Evolutionary conservation across 2,888 invertebrate species (phyloP), one percentile per base, ranked within the genome.

Genomic region (Mimumesa dahlbomi): DNA sequence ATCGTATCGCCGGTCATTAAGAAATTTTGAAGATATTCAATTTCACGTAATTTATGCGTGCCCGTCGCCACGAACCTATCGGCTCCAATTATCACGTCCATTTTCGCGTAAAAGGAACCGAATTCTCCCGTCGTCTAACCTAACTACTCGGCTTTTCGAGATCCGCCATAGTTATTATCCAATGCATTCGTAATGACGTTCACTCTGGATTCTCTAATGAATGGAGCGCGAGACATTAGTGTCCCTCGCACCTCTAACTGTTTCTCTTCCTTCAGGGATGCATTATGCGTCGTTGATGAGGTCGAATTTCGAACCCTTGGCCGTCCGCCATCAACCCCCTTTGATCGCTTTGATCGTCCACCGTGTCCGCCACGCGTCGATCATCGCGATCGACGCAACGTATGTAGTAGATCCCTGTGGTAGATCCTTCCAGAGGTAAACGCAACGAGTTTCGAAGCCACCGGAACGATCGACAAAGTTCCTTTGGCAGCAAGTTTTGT

Each of bases 151-250:
- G n/a, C 52, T 40, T 29, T 42, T 13, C 49, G 38, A 42, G 66
- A 59, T 66, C 63, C 65, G 76, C 79, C 80, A 76, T 67, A 72
- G 75, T 85, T 84, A 84, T 85, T 84, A 83, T 84, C 85, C 83
- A 82, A 83, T 85, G 82, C 80, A 84, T 84, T 81, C 64, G 79
- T 84, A 84, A 85, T 84, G 80, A 74, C 69, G 66, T 72, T 74
- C 74, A 5, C 62, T 52, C 46, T 57, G 46, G 18, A 11, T 52
- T 36, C 64, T 74, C 69, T 80, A 82, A 82, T 66, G 73, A 77
- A 79, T 78, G 73, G 69, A 54, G 58, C 61, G 68, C 71, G 73
- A 71, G 73, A 77, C 73, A 69, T 69, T 70, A 73, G 48, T 46
- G 73, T 52, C 43, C 45, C 54, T 66, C 53, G 49, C 31, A 7